Base-by-base conservation (phyloP, 1,140 invertebrate species). In the Eumaeus atala region DNA sequence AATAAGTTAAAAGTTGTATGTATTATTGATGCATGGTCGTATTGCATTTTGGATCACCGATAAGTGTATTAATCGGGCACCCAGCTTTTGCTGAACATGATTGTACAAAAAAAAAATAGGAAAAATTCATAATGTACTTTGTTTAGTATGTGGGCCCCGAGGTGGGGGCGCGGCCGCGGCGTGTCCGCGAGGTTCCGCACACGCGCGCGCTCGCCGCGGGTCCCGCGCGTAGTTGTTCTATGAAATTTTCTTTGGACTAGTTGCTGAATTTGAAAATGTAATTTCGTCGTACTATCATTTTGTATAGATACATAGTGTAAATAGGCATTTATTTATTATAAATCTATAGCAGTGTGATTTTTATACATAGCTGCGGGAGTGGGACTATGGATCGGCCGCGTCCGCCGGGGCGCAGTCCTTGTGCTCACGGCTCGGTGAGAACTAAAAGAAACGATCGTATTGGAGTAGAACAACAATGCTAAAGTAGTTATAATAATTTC, bases 261-360 rank as follows among this genome's bases (percentile, higher is more conserved):
- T 74, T 72, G 83, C 80, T 84, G 73, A 70, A 81, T 77, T 77
- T 66, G 72, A 77, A 72, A 72, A 74, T 78, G 76, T 83, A 77
- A 81, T 79, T 82, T 84, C 56, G 75, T 79, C 76, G 77, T 82
- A 80, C 77, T 81, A 83, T 81, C 79, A 79, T 87, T 87, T 84
- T 87, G 81, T 87, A 87, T 87, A 87, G 81, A 79, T 82, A 83
- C 76, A 84, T 86, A 87, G 84, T 84, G 81, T 87, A 84, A 84
- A 87, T 87, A 87, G 84, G 84, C 84, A 87, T 87, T 87, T 87
- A 87, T 87, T 87, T 87, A 87, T 87, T 87, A 84, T 84, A 84
- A 87, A 87, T 82, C 82, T 76, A 82, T 83, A 80, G 79, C 83
- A 75, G 79, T 77, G 79, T 82, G 79, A 77, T 79, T 82, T 83